Evolutionary conservation across 1,140 invertebrate species (phyloP).

Genomic region (Diabrotica undecimpunctata): DNA sequence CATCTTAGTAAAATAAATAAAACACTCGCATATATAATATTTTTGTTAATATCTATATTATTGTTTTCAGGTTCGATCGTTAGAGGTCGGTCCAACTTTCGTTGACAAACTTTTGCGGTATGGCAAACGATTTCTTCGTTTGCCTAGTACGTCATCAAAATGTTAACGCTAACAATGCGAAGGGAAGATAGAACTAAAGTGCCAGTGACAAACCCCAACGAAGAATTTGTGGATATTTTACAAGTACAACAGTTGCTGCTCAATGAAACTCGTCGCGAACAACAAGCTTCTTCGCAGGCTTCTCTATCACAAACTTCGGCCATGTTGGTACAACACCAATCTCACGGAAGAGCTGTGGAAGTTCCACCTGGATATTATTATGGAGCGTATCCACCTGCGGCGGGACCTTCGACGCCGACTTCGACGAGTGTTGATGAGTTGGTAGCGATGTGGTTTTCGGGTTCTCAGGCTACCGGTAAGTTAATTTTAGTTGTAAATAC

Average conservation of each 20-base stretch:
- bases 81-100: too few species aligned
- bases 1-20: too few species aligned
- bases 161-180: slow-evolving; percentile 46
- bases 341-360: slow-evolving; percentile 21
- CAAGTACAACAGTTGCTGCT: slow-evolving; percentile 58
- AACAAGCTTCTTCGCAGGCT: slow-evolving; percentile 38
- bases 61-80: too few species aligned
- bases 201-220: slow-evolving; percentile 37
- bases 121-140: slow-evolving; percentile 25
- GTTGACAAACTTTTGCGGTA: slow-evolving; percentile 2
- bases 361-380: slow-evolving; percentile 29
- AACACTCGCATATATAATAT: too few species aligned
- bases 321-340: slow-evolving; percentile 35
- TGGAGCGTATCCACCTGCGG: slow-evolving; percentile 46
- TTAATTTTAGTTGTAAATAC: neutral
- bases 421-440: slow-evolving; percentile 48
- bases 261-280: slow-evolving; percentile 44
- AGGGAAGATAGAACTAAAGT: slow-evolving; percentile 40
- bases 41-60: too few species aligned
- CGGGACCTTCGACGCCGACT: slow-evolving; percentile 43
- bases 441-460: slow-evolving; percentile 54
- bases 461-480: slow-evolving; percentile 48
- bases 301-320: slow-evolving; percentile 30
- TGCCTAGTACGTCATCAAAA: slow-evolving; percentile 37
- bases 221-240: slow-evolving; percentile 60